Conservation (phyloP, 2,888 invertebrate species). For the Tineola bisselliella region DNA sequence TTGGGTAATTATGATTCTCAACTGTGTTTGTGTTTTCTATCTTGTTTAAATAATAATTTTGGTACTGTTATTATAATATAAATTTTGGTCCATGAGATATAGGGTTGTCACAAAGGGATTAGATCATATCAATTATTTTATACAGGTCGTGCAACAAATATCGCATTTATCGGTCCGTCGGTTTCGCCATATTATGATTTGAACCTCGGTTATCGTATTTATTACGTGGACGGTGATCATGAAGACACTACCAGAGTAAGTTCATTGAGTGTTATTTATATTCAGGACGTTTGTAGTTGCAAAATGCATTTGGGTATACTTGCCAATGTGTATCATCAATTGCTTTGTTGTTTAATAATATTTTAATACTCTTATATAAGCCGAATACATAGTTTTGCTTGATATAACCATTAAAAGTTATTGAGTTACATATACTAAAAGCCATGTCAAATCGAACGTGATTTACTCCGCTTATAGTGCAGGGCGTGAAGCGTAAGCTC, state of each 20-base stretch:
- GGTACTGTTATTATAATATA: too few species aligned
- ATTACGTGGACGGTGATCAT: slow-evolving; percentile 94
- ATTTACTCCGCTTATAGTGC: too few species aligned
- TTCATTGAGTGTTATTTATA: slow-evolving; percentile 16
- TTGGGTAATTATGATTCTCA: slow-evolving; percentile 71
- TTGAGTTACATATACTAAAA: too few species aligned
- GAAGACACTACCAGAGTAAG: slow-evolving; percentile 81
- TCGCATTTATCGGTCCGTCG: slow-evolving; percentile 94
- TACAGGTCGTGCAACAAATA: slow-evolving; percentile 79
- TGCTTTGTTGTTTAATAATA: too few species aligned
- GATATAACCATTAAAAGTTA: not conserved
- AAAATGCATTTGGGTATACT: not conserved
- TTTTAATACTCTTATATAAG: slow-evolving; percentile 7
- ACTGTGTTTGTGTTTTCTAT: too few species aligned
- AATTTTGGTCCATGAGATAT: too few species aligned
- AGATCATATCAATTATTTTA: not conserved
- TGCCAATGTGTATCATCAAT: not conserved
- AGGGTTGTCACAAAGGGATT: too few species aligned
- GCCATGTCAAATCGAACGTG: too few species aligned
- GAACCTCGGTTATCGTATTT: slow-evolving; percentile 96
- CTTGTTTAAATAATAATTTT: too few species aligned
- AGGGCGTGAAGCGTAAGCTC: too few species aligned
- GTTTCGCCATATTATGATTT: slow-evolving; percentile 92
- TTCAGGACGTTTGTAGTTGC: not conserved
- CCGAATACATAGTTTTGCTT: too few species aligned